Conservation (phyloP, 2,113 vertebrate genomes). For the Neolamprologus brichardi region DNA sequence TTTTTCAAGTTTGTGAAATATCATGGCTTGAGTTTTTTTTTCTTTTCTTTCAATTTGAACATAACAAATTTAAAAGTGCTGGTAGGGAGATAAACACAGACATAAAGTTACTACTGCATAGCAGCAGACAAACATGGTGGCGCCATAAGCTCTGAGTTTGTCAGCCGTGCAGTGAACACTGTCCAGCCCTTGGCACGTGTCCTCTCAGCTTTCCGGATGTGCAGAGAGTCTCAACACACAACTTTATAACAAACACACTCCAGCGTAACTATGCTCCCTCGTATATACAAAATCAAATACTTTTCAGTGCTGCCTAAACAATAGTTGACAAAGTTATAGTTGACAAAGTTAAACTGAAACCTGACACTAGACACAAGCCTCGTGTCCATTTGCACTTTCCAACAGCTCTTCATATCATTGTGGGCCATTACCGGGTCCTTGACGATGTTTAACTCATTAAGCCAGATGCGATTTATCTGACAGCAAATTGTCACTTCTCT, state of each 20-base stretch:
- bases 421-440: constrained; percentile 5
- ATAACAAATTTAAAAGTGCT: constrained; percentile 22
- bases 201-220: constrained; percentile 62
- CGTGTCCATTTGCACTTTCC: constrained; percentile 16
- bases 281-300: constrained; percentile 38
- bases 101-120: constrained; percentile 11
- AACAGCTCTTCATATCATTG: not conserved
- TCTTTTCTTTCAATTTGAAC: not conserved
- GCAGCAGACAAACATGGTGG: constrained; percentile 43
- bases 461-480: constrained; percentile 17
- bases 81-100: constrained; percentile 37
- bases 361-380: constrained; percentile 10
- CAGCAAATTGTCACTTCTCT: constrained; percentile 13
- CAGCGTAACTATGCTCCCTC: constrained; percentile 36
- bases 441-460: constrained; percentile 30
- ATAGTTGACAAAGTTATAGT: not conserved
- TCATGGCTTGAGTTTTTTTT: not conserved
- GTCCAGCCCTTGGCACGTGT: constrained; percentile 58
- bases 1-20: not conserved
- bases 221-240: constrained; percentile 48
- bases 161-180: constrained; percentile 53
- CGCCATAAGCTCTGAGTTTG: constrained; percentile 48
- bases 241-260: constrained; percentile 67
- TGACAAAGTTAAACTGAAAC: not conserved
- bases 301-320: constrained; percentile 33